Percentiles rank a stretch among this genome's conserved stretches.
phyloP scores from a whole-genome alignment of 2,888 invertebrate species.

The Callyntrura sp. region DNA sequence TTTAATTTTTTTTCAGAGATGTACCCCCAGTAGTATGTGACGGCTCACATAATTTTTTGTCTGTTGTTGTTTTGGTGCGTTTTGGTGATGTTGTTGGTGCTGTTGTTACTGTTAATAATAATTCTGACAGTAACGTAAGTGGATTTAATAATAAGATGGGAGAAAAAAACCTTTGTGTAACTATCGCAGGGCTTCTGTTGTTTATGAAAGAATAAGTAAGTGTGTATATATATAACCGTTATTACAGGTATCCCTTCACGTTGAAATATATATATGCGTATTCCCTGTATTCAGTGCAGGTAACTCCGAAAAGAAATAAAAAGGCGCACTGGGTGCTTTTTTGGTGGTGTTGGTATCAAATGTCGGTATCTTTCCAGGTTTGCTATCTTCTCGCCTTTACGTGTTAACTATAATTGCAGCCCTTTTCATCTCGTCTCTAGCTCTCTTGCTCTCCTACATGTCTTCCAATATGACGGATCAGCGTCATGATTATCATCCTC shows the following conservation, averaged over 20 bases:
- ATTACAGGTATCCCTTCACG: too few relatives aligned
- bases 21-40: neutral
- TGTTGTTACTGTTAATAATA: conserved; percentile 56
- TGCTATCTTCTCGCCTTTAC: conserved; percentile 36
- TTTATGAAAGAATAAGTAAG: too few relatives aligned
- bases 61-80: conserved; percentile 47
- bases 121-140: conserved; percentile 64
- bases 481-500: conserved; percentile 54
- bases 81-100: neutral
- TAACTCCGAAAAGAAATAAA: conserved; percentile 54
- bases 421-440: neutral
- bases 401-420: conserved; percentile 55
- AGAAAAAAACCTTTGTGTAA: neutral
- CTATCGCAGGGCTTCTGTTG: conserved; percentile 8
- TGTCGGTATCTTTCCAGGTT: conserved; percentile 45
- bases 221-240: neutral
- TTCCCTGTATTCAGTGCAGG: too few relatives aligned
- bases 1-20: neutral
- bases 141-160: conserved; percentile 59
- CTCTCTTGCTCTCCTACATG: conserved; percentile 46
- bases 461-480: conserved; percentile 60
- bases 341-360: conserved; percentile 39
- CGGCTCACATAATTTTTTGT: conserved; percentile 52
- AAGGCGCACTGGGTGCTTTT: conserved; percentile 34
- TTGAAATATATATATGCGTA: too few relatives aligned